Evolutionary conservation across 2,888 invertebrate genomes (phyloP).

Genomic region (Drosophila melanosoma): DNA sequence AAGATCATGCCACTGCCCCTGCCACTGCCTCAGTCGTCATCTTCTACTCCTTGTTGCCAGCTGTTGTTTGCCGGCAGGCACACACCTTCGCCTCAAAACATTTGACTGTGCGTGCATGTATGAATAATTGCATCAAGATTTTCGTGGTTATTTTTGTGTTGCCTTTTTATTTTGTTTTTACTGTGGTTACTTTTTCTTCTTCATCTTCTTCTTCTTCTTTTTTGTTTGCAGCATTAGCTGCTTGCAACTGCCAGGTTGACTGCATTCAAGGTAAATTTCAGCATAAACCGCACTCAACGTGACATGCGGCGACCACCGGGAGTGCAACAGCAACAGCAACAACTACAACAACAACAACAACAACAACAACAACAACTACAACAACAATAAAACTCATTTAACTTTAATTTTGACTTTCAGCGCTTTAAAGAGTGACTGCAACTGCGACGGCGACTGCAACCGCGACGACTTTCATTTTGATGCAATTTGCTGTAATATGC

Average conservation of each 20-base stretch:
- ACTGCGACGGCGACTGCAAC: slow-evolving; percentile 13
- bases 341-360: slow-evolving; percentile 11
- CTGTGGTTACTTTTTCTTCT: slow-evolving; percentile 45
- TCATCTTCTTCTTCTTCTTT: slow-evolving; percentile 31
- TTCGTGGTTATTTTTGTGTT: slow-evolving; percentile 46
- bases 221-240: slow-evolving; percentile 60
- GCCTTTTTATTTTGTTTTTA: slow-evolving; percentile 45
- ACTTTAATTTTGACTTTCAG: slow-evolving; percentile 77
- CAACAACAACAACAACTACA: slow-evolving; percentile 12
- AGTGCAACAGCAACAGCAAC: slow-evolving; percentile 44
- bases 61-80: slow-evolving; percentile 71
- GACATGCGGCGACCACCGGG: slow-evolving; percentile 76
- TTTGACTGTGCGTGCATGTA: slow-evolving; percentile 56
- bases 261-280: slow-evolving; percentile 77
- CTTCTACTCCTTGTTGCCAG: slow-evolving; percentile 28
- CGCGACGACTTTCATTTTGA: slow-evolving; percentile 50
- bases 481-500: slow-evolving; percentile 55
- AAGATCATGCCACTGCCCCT: not conserved
- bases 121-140: slow-evolving; percentile 81
- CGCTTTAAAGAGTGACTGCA: slow-evolving; percentile 54
- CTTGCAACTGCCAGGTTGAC: slow-evolving; percentile 18
- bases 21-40: too few species aligned
- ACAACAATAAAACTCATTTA: slow-evolving; percentile 59
- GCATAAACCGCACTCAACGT: slow-evolving; percentile 71
- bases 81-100: slow-evolving; percentile 67